Conservation (phyloP, 2,888 invertebrate genomes). For the Scelioninae gen. 1 region DNA sequence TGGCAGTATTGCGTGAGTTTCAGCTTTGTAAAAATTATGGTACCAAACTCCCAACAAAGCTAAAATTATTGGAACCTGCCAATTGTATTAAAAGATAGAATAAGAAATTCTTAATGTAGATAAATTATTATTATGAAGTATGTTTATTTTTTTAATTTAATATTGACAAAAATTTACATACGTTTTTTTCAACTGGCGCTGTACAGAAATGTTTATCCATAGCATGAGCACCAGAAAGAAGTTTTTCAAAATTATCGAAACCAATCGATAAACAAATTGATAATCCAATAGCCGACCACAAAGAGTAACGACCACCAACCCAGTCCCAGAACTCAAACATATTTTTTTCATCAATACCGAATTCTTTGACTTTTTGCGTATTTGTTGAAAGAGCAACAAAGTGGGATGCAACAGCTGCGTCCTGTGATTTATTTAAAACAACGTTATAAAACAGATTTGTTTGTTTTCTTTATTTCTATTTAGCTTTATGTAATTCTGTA, state of each 20-base stretch:
- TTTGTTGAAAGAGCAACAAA: slow-evolving; percentile 99
- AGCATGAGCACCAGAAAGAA: slow-evolving; percentile 95
- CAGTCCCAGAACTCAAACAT: slow-evolving; percentile 99
- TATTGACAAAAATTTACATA: slow-evolving; percentile 84
- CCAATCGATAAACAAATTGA: slow-evolving; percentile 97
- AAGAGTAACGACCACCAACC: slow-evolving; percentile 98
- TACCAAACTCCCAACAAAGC: slow-evolving; percentile 98
- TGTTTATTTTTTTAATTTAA: too few species aligned
- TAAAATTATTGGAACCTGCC: slow-evolving; percentile 97
- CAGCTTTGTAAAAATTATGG: slow-evolving; percentile 96
- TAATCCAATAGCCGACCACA: slow-evolving; percentile 99
- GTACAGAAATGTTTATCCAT: slow-evolving; percentile 97
- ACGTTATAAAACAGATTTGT: too few species aligned
- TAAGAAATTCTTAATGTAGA: too few species aligned
- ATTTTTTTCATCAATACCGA: slow-evolving; percentile 98
- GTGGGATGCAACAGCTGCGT: slow-evolving; percentile 95
- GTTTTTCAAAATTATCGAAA: slow-evolving; percentile 96
- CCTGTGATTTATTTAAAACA: slow-evolving; percentile 85
- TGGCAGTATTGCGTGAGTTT: slow-evolving; percentile 97
- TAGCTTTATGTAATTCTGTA: neutral
- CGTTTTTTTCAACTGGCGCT: slow-evolving; percentile 95
- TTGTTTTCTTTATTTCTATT: neutral
- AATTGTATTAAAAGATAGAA: too few species aligned
- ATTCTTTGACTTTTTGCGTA: slow-evolving; percentile 94
- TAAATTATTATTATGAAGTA: too few species aligned